Evolutionary conservation across 2,113 vertebrate species (phyloP).

Genomic region (Poeciliopsis retropinna): DNA sequence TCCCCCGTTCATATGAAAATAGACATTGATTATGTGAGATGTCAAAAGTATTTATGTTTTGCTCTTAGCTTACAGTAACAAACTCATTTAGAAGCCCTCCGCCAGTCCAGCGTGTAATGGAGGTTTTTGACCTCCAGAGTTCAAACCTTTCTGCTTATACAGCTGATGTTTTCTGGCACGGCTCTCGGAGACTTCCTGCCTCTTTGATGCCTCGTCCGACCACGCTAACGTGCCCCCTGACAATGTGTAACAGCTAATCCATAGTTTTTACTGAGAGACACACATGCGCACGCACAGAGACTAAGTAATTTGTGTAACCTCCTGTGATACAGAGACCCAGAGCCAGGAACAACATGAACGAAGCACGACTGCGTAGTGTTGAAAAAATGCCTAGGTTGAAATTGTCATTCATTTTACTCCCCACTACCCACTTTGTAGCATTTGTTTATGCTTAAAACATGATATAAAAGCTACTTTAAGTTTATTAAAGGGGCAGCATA

Average conservation of each 20-base stretch:
- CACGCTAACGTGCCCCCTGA: constrained; percentile 69
- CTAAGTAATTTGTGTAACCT: constrained; percentile 40
- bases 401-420: constrained; percentile 4
- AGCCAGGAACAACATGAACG: constrained; percentile 52
- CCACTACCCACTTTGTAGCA: neutral
- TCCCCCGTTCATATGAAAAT: constrained; percentile 50
- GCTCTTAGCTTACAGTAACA: constrained; percentile 52
- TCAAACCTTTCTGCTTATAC: constrained; percentile 73
- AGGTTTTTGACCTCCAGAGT: constrained; percentile 71
- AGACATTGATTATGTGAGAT: constrained; percentile 55
- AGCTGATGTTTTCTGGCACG: constrained; percentile 78
- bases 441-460: neutral
- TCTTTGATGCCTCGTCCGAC: constrained; percentile 70
- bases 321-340: constrained; percentile 20
- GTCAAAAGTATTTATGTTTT: constrained; percentile 55
- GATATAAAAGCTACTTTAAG: constrained; percentile 5
- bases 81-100: constrained; percentile 59
- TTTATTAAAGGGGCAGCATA: neutral
- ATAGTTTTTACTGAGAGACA: constrained; percentile 55
- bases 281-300: constrained; percentile 19
- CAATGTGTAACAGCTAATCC: constrained; percentile 75
- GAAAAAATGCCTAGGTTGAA: constrained; percentile 16
- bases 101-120: constrained; percentile 51
- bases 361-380: constrained; percentile 8
- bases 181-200: constrained; percentile 69